Evolutionary conservation across 2,888 invertebrate genomes (phyloP), one percentile per base, ranked within the genome.

Genomic region (Nowickia ferox): DNA sequence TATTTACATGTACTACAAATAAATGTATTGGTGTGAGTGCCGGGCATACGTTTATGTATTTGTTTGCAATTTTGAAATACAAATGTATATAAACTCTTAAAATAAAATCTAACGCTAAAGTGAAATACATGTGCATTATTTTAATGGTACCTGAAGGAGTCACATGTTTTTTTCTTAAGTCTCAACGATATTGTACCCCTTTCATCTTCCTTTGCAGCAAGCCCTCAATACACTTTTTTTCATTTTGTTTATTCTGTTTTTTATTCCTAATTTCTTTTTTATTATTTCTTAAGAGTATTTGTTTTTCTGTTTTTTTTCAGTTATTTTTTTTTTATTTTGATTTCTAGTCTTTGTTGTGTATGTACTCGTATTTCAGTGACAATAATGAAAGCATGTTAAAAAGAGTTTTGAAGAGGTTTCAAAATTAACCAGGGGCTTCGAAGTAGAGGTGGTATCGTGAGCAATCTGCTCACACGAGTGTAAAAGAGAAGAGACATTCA

Each of bases 91-190:
- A 40, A 9, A 59, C 22, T 11, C 65, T 75, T 65, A 19, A 30
- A 63, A 76, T 74, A 68, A 76, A 85, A 82, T 30, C 55, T 55
- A 68, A 46, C 74, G 69, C 91, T 91, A 90, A 89, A 90, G 90
- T 90, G 91, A 89, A 92, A 91, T 90, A 90, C 90, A 90, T 89
- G 90, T 91, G 90, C 91, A 92, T 92, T 92, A 92, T 91, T 91
- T 91, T 92, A 91, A 90, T 91, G 92, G 89, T 89, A 90, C 90
- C 92, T 92, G 89, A 91, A 91, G 91, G 88, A 90, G 90, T 89
- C 88, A 48, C 88, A 48, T 74, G 57, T 51, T 75, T 68, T 75
- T 68, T 69, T 17, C 19, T 59, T 15, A 66, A 74, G 38, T 66
- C 57, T 88, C 65, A 44, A 63, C 13, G 15, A 55, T 65, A 17